Conservation (phyloP, 2,888 invertebrate genomes). For the Amiota communis region DNA sequence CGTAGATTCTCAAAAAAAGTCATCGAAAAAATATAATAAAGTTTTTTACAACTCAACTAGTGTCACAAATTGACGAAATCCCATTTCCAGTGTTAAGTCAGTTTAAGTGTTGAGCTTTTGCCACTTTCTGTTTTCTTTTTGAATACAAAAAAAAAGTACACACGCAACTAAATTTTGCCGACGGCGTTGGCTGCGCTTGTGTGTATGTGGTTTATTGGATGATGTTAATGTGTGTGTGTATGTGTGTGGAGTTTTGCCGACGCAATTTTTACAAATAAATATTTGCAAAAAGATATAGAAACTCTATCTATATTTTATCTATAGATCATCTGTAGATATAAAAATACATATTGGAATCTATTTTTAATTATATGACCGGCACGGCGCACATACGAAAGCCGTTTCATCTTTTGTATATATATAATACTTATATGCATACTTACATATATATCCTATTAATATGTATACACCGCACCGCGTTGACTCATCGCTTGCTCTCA, state of each 20-base stretch:
- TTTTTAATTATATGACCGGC: conserved; percentile 62
- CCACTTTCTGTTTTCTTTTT: too few relatives aligned
- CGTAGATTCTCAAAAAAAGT: too few relatives aligned
- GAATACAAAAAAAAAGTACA: too few relatives aligned
- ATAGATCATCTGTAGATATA: conserved; percentile 31
- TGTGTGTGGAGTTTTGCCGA: conserved; percentile 28
- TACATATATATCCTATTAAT: conserved; percentile 44
- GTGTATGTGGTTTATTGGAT: conserved; percentile 29
- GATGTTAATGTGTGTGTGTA: conserved; percentile 37
- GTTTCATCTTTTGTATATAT: conserved; percentile 35
- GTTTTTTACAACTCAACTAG: too few relatives aligned
- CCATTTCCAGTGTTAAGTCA: too few relatives aligned
- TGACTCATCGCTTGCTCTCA: conserved; percentile 64
- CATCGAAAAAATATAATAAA: too few relatives aligned
- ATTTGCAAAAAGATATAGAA: conserved; percentile 49
- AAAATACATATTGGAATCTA: conserved; percentile 51
- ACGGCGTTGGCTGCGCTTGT: too few relatives aligned
- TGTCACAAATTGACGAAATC: too few relatives aligned
- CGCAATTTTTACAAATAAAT: not conserved
- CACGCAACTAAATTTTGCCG: too few relatives aligned
- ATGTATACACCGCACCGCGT: conserved; percentile 39
- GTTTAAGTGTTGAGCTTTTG: too few relatives aligned
- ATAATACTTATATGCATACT: conserved; percentile 47
- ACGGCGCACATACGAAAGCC: conserved; percentile 34
- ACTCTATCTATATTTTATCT: not conserved